A percentile compares a stretch with the other conserved stretches of the same genome.
Conservation (phyloP, 2,113 vertebrate genomes). For the Microcebus jonahi region DNA sequence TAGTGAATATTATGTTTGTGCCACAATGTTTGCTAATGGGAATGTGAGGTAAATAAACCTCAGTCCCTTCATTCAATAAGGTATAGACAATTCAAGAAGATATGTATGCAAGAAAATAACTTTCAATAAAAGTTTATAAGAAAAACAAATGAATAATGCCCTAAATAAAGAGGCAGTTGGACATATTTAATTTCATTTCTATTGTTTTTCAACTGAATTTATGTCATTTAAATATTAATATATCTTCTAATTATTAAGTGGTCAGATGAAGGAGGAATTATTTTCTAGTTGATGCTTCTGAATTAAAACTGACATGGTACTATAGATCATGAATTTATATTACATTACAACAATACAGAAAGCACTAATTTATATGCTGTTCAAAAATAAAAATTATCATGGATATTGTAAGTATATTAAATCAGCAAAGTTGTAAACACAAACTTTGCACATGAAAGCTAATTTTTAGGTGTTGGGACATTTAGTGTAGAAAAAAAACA, state of each 20-base stretch:
- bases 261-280: background rate
- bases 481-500: background rate
- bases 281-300: background rate
- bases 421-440: background rate
- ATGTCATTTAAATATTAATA: conserved; percentile 5
- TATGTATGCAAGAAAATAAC: background rate
- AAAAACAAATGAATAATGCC: background rate
- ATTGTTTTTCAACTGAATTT: background rate
- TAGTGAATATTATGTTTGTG: background rate
- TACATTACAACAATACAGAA: background rate
- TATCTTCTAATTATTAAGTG: background rate
- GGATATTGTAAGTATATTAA: background rate
- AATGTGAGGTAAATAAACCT: background rate
- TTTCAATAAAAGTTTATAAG: background rate
- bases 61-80: background rate
- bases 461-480: background rate
- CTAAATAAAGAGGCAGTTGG: background rate
- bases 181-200: background rate
- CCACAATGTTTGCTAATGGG: background rate
- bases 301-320: background rate
- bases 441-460: background rate
- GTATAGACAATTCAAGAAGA: background rate
- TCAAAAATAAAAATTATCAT: background rate
- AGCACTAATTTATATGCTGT: background rate
- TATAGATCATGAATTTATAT: background rate